Percentiles rank a stretch among this genome's conserved stretches.
Conservation (phyloP, 2,797 vertebrate genomes). For the Gymnoscopelus braueri region DNA sequence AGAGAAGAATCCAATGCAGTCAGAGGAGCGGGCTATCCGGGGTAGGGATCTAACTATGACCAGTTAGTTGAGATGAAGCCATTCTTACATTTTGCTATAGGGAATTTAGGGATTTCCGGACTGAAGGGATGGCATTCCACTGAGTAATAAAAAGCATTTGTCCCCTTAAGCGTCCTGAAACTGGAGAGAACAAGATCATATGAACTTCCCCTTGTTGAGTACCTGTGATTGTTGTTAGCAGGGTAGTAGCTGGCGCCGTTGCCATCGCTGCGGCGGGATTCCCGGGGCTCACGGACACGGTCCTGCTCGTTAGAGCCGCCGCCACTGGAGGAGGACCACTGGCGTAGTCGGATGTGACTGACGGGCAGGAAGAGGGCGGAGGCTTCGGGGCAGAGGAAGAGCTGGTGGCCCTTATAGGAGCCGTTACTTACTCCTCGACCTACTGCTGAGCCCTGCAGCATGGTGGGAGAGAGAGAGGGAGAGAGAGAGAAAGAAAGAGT, state of each 20-base stretch:
- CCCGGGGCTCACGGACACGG: constrained; percentile 4
- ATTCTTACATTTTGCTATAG: too few species aligned
- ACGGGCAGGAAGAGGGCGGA: constrained; percentile 80
- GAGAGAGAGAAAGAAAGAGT: neutral
- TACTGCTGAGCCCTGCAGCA: constrained; percentile 74
- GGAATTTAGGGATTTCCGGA: too few species aligned
- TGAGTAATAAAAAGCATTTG: too few species aligned
- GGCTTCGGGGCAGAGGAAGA: constrained; percentile 81
- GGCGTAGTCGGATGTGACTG: constrained; percentile 60
- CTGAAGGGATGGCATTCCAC: too few species aligned
- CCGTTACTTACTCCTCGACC: constrained; percentile 80
- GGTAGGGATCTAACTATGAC: too few species aligned
- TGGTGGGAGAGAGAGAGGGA: neutral
- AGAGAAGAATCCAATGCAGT: too few species aligned
- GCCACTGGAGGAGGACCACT: constrained; percentile 43
- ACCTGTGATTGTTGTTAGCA: constrained; percentile 7
- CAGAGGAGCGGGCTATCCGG: too few species aligned
- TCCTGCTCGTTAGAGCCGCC: constrained; percentile 19
- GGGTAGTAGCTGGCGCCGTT: constrained; percentile 28
- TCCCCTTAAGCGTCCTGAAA: too few species aligned
- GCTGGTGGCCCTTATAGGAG: constrained; percentile 75
- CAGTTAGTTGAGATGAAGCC: too few species aligned
- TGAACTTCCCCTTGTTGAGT: too few species aligned
- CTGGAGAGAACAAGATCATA: too few species aligned
- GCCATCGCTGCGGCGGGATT: constrained; percentile 16